Evolutionary conservation across 2,888 invertebrate genomes (phyloP).

Genomic region (Villa cingulata): DNA sequence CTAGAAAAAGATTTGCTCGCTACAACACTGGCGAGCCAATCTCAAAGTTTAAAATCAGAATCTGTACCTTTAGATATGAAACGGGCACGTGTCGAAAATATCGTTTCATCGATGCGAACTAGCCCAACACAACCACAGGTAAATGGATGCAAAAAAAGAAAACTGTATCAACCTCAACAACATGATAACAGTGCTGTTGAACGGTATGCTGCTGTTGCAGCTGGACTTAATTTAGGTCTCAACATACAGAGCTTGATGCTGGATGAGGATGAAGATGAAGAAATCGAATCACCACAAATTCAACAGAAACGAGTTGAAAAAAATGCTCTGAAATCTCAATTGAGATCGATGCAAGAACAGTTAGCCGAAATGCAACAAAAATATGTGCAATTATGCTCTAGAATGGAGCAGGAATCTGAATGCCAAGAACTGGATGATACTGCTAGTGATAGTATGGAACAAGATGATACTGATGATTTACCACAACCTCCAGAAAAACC

Average conservation of each 20-base stretch:
- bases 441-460: constrained; percentile 52
- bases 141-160: constrained; percentile 90
- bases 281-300: constrained; percentile 60
- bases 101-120: constrained; percentile 84
- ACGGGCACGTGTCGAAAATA: constrained; percentile 87
- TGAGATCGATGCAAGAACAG: constrained; percentile 78
- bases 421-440: constrained; percentile 61
- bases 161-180: constrained; percentile 90
- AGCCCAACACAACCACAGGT: constrained; percentile 50
- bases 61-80: constrained; percentile 66
- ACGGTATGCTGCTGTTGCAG: constrained; percentile 42
- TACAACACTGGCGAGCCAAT: constrained; percentile 22
- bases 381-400: constrained; percentile 73
- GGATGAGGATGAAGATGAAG: constrained; percentile 65
- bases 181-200: constrained; percentile 58
- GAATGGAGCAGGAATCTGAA: constrained; percentile 68
- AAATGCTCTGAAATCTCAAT: constrained; percentile 70
- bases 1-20: constrained; percentile 41
- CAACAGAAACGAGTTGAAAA: constrained; percentile 77
- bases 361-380: constrained; percentile 84
- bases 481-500: constrained; percentile 22
- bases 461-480: constrained; percentile 33
- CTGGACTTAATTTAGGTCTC: constrained; percentile 44
- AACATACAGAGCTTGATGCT: constrained; percentile 44
- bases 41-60: constrained; percentile 27